phyloP scores from a whole-genome alignment of 1,140 invertebrate species.

The Ooceraea biroi region DNA sequence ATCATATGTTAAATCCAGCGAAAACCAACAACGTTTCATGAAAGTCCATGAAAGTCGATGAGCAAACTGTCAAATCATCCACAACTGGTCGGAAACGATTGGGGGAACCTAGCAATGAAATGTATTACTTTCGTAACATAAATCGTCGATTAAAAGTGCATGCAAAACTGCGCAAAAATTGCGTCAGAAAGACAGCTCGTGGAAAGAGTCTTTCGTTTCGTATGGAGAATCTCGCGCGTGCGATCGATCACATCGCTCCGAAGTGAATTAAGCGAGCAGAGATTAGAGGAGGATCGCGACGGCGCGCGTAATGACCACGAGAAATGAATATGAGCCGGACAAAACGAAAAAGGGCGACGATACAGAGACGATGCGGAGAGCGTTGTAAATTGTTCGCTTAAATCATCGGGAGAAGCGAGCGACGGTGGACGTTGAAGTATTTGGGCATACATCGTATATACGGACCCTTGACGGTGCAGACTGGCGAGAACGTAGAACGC shows the following conservation, averaged over 20 bases:
- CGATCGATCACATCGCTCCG: too few species aligned
- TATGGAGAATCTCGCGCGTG: too few species aligned
- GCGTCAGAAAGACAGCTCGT: too few species aligned
- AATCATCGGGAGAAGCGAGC: constrained; percentile 65
- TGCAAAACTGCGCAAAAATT: too few species aligned
- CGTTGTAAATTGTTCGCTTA: constrained; percentile 76
- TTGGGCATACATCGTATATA: constrained; percentile 30
- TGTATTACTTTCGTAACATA: not conserved
- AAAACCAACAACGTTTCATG: constrained; percentile 1
- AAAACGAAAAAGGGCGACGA: not conserved
- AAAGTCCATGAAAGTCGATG: constrained; percentile 25
- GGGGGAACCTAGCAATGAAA: not conserved
- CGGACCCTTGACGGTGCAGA: not conserved
- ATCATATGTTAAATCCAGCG: constrained; percentile 26
- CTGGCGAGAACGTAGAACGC: constrained; percentile 11
- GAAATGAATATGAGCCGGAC: constrained; percentile 42
- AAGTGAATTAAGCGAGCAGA: constrained; percentile 46
- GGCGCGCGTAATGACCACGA: constrained; percentile 57
- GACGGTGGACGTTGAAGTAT: constrained; percentile 55
- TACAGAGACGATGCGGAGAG: constrained; percentile 59
- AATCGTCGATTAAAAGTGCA: not conserved
- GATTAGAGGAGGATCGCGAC: constrained; percentile 27
- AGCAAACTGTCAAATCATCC: constrained; percentile 35
- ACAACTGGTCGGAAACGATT: too few species aligned
- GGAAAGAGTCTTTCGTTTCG: too few species aligned